Conservation (phyloP, 2,888 invertebrate species). For the Drosophila lacicola region DNA sequence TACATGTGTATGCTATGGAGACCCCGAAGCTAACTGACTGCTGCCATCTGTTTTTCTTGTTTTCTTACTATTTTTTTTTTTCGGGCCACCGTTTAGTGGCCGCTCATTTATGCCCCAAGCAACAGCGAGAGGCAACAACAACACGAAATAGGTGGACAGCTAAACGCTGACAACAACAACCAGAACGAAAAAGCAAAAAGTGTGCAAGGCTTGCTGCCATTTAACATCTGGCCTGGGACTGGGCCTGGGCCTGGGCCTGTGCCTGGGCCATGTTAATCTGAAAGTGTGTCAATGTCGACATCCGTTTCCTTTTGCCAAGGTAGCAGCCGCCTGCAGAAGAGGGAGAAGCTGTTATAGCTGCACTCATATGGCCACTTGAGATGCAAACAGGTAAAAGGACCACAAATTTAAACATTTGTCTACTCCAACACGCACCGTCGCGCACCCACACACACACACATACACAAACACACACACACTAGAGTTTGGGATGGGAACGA, state of each 20-base stretch:
- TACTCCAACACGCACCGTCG: slow-evolving; percentile 77
- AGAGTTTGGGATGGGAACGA: slow-evolving; percentile 17
- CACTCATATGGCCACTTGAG: slow-evolving; percentile 72
- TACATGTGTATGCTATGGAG: slow-evolving; percentile 1
- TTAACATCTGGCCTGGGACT: slow-evolving; percentile 45
- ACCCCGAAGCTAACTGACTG: slow-evolving; percentile 27
- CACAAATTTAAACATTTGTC: slow-evolving; percentile 79
- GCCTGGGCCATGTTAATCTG: slow-evolving; percentile 58
- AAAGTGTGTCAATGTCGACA: slow-evolving; percentile 82
- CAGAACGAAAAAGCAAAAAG: slow-evolving; percentile 30
- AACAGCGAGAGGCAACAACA: slow-evolving; percentile 45
- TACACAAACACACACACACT: slow-evolving; percentile 19
- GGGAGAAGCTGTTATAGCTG: slow-evolving; percentile 21
- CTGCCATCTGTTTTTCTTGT: slow-evolving; percentile 19
- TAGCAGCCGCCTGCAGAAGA: slow-evolving; percentile 20
- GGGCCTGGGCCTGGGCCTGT: not conserved
- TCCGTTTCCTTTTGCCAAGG: slow-evolving; percentile 72
- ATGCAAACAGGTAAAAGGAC: slow-evolving; percentile 80
- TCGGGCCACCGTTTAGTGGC: slow-evolving; percentile 67
- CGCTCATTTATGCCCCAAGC: slow-evolving; percentile 62
- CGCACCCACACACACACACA: slow-evolving; percentile 29
- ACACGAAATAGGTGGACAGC: slow-evolving; percentile 75
- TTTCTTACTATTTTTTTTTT: slow-evolving; percentile 3
- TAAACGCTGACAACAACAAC: slow-evolving; percentile 52
- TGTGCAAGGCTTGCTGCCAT: slow-evolving; percentile 32